Evolutionary conservation across 2,888 invertebrate species (phyloP), one percentile per base, ranked within the genome.

Genomic region (Melanophora roralis): DNA sequence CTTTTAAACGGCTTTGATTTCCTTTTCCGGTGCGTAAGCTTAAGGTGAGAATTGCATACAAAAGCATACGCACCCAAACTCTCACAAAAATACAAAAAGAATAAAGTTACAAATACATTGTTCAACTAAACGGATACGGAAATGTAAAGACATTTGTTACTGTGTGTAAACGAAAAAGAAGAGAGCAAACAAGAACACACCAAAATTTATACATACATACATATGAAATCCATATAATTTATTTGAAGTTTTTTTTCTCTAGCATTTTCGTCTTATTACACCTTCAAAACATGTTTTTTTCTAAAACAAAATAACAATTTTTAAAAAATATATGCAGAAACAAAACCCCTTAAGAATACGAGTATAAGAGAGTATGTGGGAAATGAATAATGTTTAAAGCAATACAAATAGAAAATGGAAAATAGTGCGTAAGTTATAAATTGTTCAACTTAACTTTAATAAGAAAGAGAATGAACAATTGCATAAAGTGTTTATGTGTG

Each of bases 351-450:
- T 16, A 49, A 59, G 27, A 14, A 32, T 1, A 14, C 19, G 16
- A 43, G 51, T n/a, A 19, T 16, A 6, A 23, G 59, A 19, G 53
- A 27, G 45, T 53, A 69, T 64, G 57, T 27, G 27, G 6, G 16
- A 76, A 72, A 72, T 72, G 62, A 62, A 57, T 59, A 55, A 65
- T 40, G 14, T 11, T 23, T 57, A 11, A 16, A 72, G 23, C 3
- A 27, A 27, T 6, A 27, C 27, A 27, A 5, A 38, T 57, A 21
- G 23, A 43, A 40, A 57, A 47, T 65, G 47, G 32, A 75, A 72
- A 75, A 76, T 76, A 68, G 80, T 80, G 80, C 80, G 80, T 80
- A 80, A 76, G 76, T 80, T 76, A 73, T 76, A 80, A 80, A 80
- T 72, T 76, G 72, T 38, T 49, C 19, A 38, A 43, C n/a, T 16